Base-by-base conservation (phyloP, 2,797 vertebrate species). In the Meda fulgida region DNA sequence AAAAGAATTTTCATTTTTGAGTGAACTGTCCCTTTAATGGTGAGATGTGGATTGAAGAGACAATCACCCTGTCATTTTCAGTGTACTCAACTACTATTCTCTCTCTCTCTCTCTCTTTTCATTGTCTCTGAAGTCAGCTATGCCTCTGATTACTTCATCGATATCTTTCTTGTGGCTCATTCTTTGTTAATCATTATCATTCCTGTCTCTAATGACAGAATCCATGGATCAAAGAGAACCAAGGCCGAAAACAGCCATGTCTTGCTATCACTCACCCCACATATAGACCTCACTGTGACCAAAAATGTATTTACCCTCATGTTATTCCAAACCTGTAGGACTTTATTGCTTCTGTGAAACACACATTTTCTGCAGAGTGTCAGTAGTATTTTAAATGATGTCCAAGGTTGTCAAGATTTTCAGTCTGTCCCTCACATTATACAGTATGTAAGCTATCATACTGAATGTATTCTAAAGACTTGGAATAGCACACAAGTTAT, bases 131-230 rank as follows among this genome's bases (percentile, higher is more conserved):
- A 21, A 53, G 36, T 63, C 75, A 31, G 9, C 23, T 71, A 23
- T 78, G 18, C 23, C 13, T 21, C 19, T 84, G 70, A 83, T 73
- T 60, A 82, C 53, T 82, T 75, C 21, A 75, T 83, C 81, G 2
- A 82, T 82, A 82, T 75, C 31, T 67, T 36, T 55, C 46, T 76
- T 38, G 31, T 14, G 23, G n/a, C 69, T 77, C 23, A 53, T 76
- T 38, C 29, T 67, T 80, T 69, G 21, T 67, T 70, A 70, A 70
- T 81, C 48, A 53, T 80, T 80, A 51, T 67, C 63, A 72, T 60
- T 73, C 43, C 63, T 46, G 14, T 9, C 46, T 84, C 48, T 77
- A 53, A 84, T 55, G 34, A 40, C 23, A 40, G 23, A 84, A 67
- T 77, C 46, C 19, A 70, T 70, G 40, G 13, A 69, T 63, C 16